These are phyloP conservation scores for Apeira syringaria DNA, from an alignment of 2,888 invertebrate species.

Conservation along the genomic window DNA sequence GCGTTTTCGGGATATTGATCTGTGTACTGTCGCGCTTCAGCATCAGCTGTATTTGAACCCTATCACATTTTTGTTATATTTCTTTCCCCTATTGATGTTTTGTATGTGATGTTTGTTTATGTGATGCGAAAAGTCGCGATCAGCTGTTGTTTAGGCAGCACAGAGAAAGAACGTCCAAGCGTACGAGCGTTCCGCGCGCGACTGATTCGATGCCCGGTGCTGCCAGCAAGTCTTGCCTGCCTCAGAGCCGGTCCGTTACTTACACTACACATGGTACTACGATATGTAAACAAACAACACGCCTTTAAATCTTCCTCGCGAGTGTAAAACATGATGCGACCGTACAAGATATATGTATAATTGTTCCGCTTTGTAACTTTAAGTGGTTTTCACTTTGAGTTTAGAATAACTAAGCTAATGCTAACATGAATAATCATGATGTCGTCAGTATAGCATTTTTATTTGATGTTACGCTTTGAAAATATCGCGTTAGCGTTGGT, in stretches of 20 bases:
- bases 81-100: slow-evolving; percentile 25
- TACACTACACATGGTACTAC: slow-evolving; percentile 76
- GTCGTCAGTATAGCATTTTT: too few relatives aligned
- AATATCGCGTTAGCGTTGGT: too few relatives aligned
- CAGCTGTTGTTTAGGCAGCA: slow-evolving; percentile 59
- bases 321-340: slow-evolving; percentile 33
- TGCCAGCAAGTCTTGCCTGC: slow-evolving; percentile 31
- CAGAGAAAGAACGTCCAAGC: slow-evolving; percentile 50
- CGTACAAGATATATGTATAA: slow-evolving; percentile 17
- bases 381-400: too few relatives aligned
- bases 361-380: slow-evolving; percentile 29
- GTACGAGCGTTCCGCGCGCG: slow-evolving; percentile 69
- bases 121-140: slow-evolving; percentile 47
- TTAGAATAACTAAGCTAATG: too few relatives aligned
- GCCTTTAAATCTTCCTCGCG: slow-evolving; percentile 38
- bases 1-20: slow-evolving; percentile 70
- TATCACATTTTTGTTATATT: slow-evolving; percentile 31
- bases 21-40: slow-evolving; percentile 46
- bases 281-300: slow-evolving; percentile 76
- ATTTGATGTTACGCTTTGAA: too few relatives aligned
- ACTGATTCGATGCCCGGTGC: slow-evolving; percentile 53
- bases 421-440: too few relatives aligned
- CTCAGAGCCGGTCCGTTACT: slow-evolving; percentile 56
- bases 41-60: slow-evolving; percentile 32
- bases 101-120: slow-evolving; percentile 56